Base-by-base conservation (phyloP, 1,140 invertebrate genomes). In the Diprion similis region DNA sequence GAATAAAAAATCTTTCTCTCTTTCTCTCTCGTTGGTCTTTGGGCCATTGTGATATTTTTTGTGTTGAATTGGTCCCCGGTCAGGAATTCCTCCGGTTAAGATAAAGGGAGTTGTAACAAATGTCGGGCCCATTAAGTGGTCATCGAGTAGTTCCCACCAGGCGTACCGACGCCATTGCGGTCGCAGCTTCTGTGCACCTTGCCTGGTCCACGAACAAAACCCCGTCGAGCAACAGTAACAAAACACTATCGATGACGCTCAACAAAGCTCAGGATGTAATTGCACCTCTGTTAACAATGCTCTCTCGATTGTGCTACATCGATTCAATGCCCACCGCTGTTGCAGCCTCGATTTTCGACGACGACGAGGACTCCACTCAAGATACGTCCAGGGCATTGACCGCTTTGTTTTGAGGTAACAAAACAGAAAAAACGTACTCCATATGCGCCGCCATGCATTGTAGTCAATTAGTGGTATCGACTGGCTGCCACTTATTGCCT, bases 381-480 rank as follows among this genome's bases (percentile, higher is more conserved):
- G 74, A 78, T 84, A 83, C 81, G 79, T 70, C 6, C 24, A 6
- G 24, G 75, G 80, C 79, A 87, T 88, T 87, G 84, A 86, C 78
- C 77, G 76, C 81, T 81, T 88, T 88, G 86, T 87, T 86, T 87
- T 82, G 85, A 87, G 85, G 86, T 82, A 88, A 87, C 86, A 87
- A 87, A 88, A 87, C 83, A 85, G 86, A 87, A 87, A 87, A 88
- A 79, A 59, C 24, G 80, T 81, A 80, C 81, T 83, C 80, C 81
- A 84, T 84, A 80, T 77, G 80, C 80, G 78, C 71, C 80, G 78
- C 71, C 70, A 71, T 76, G 77, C 78, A 86, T 86, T 86, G 81
- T 86, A 84, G 83, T 85, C 84, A 87, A 87, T 87, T 88, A 88
- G 82, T 74, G 79, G 77, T 69, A 37, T 37, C 24, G 24, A 37